Evolutionary conservation across 2,113 vertebrate species (phyloP).

Genomic region (Charina bottae): DNA sequence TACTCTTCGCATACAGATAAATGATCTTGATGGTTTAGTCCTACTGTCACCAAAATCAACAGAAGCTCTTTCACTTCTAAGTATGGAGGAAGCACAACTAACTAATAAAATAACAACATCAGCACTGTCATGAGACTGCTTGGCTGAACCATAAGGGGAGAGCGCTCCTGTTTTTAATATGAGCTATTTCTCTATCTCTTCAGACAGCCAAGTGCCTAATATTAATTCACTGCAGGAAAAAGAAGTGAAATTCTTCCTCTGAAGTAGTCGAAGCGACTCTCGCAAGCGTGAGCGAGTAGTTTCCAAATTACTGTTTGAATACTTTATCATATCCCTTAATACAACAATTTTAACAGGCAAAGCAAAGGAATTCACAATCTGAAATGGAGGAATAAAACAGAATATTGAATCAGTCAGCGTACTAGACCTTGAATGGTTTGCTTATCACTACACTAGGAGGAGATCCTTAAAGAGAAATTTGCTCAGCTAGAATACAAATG

Average conservation of each 20-base stretch:
- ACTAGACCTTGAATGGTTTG: neutral
- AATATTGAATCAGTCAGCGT: constrained; percentile 13
- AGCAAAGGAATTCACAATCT: constrained; percentile 35
- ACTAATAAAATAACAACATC: neutral
- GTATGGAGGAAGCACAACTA: neutral
- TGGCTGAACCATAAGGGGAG: constrained; percentile 12
- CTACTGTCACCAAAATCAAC: accelerated
- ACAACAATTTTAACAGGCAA: constrained; percentile 23
- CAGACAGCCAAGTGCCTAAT: constrained; percentile 11
- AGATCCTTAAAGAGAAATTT: constrained; percentile 21
- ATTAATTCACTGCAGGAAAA: constrained; percentile 32
- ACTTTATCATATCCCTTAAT: constrained; percentile 21
- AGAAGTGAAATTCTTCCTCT: neutral
- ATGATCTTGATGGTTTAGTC: accelerated
- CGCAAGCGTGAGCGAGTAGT: constrained; percentile 4
- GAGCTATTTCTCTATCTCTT: constrained; percentile 17
- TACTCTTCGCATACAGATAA: neutral
- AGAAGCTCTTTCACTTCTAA: neutral
- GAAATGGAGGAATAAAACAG: constrained; percentile 28
- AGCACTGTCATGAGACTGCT: constrained; percentile 1
- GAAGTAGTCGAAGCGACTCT: neutral
- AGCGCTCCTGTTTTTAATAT: neutral
- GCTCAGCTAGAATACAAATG: constrained; percentile 18
- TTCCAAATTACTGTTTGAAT: constrained; percentile 22
- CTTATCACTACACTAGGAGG: neutral